A percentile compares a stretch with the other conserved stretches of the same genome.
Conservation (phyloP, 2,888 invertebrate genomes). For the Latrodectus elegans region DNA sequence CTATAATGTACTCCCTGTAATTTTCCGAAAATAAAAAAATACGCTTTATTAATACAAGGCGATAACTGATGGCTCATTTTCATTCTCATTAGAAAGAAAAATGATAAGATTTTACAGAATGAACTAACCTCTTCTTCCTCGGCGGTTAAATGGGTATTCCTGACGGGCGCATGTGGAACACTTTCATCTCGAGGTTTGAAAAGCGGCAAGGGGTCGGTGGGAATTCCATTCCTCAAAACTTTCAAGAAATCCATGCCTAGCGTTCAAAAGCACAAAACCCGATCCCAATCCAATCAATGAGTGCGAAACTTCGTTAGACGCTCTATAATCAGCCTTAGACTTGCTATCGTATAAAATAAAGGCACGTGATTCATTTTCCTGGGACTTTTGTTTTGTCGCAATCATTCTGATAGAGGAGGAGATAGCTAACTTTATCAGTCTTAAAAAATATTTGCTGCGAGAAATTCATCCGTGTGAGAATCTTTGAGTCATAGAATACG, state of each 20-base stretch:
- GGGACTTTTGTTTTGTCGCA: background rate
- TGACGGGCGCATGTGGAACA: slow-evolving; percentile 74
- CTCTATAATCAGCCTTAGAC: too few relatives aligned
- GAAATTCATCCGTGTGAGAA: slow-evolving; percentile 14
- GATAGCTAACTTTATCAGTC: background rate
- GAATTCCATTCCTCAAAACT: slow-evolving; percentile 69
- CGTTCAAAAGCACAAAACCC: background rate
- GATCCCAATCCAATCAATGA: background rate
- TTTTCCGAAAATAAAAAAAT: background rate
- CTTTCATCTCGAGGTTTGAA: slow-evolving; percentile 71
- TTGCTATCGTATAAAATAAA: too few relatives aligned
- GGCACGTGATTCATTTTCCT: background rate
- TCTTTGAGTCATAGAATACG: too few relatives aligned
- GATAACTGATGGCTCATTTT: background rate
- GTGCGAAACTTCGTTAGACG: background rate
- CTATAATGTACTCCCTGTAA: background rate
- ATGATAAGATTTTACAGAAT: background rate
- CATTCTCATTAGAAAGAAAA: background rate
- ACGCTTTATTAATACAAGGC: background rate
- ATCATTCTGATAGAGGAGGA: background rate
- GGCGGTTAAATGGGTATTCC: slow-evolving; percentile 71
- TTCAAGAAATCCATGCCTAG: slow-evolving; percentile 31
- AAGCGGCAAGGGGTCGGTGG: slow-evolving; percentile 73
- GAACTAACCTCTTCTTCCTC: slow-evolving; percentile 72
- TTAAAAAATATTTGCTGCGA: slow-evolving; percentile 15